phyloP scores from a whole-genome alignment of 2,113 vertebrate species.

The Gorsachius goisagi region DNA sequence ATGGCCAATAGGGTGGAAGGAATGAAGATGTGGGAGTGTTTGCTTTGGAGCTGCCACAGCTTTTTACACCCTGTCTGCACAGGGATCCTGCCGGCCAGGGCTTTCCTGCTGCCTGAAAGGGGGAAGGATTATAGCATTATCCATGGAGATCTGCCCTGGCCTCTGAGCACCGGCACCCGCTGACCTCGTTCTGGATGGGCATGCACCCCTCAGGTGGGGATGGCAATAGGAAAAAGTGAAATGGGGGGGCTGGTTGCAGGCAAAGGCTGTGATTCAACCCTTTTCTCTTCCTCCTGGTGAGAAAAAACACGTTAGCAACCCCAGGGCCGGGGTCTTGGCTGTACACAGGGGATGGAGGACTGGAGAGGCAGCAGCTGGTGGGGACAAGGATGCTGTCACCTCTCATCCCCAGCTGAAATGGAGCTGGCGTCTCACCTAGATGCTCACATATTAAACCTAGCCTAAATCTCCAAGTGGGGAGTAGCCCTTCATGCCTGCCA shows the following conservation, averaged over 20 bases:
- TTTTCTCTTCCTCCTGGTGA: background rate
- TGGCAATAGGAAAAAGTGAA: background rate
- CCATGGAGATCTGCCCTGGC: slow-evolving; percentile 45
- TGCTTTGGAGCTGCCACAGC: slow-evolving; percentile 58
- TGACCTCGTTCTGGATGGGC: slow-evolving; percentile 2
- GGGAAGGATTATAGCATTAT: slow-evolving; percentile 61
- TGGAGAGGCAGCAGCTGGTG: background rate
- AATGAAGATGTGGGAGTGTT: slow-evolving; percentile 72
- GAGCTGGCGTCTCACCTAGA: background rate
- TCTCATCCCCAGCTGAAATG: background rate
- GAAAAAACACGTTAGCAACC: background rate
- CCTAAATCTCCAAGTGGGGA: background rate
- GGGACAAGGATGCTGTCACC: background rate
- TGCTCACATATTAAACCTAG: background rate
- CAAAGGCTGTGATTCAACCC: background rate
- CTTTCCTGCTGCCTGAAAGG: slow-evolving; percentile 62
- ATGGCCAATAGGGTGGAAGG: slow-evolving; percentile 73
- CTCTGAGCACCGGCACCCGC: background rate
- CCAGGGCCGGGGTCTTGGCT: background rate
- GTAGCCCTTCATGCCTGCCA: background rate
- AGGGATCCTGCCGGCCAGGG: background rate
- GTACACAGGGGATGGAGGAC: background rate
- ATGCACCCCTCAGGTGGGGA: background rate
- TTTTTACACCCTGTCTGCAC: slow-evolving; percentile 54
- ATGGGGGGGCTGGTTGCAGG: background rate